phyloP scores from a whole-genome alignment of 64 coral and sea anemone genomes.

The Stichodactyla helianthus region DNA sequence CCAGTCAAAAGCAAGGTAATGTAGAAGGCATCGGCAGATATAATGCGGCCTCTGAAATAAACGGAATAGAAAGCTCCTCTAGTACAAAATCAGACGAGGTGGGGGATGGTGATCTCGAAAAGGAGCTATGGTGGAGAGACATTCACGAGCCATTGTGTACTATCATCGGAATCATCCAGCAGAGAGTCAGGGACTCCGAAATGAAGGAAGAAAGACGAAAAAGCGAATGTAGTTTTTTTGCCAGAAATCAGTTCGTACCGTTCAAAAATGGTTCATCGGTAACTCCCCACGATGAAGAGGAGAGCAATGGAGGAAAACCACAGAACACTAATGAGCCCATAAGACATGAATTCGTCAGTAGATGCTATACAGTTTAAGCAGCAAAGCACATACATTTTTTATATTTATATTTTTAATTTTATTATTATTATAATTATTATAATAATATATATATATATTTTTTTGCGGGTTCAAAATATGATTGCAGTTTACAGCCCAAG shows the following conservation, averaged over 20 bases:
- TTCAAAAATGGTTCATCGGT: too few relatives aligned
- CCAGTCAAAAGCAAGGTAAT: neutral
- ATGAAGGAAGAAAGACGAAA: too few relatives aligned
- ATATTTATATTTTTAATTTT: too few relatives aligned
- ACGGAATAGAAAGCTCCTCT: neutral
- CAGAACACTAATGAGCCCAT: neutral
- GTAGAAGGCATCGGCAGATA: neutral
- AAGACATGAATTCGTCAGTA: neutral
- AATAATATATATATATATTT: too few relatives aligned
- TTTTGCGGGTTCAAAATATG: too few relatives aligned
- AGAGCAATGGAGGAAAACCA: neutral
- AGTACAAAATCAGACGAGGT: neutral
- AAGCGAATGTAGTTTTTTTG: too few relatives aligned
- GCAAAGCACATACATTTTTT: too few relatives aligned
- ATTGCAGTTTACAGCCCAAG: too few relatives aligned
- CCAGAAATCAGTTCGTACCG: too few relatives aligned
- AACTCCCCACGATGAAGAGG: too few relatives aligned
- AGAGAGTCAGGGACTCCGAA: neutral
- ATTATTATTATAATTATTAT: too few relatives aligned
- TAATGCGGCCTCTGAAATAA: neutral
- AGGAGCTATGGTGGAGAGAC: slow-evolving; percentile 10
- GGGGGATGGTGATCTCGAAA: neutral
- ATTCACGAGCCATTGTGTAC: neutral
- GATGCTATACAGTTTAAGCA: neutral
- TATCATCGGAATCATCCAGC: neutral